Percentiles rank a stretch among this genome's conserved stretches.
Evolutionary conservation across 2,113 vertebrate genomes (phyloP).

Genomic region (Tenrec ecaudatus): DNA sequence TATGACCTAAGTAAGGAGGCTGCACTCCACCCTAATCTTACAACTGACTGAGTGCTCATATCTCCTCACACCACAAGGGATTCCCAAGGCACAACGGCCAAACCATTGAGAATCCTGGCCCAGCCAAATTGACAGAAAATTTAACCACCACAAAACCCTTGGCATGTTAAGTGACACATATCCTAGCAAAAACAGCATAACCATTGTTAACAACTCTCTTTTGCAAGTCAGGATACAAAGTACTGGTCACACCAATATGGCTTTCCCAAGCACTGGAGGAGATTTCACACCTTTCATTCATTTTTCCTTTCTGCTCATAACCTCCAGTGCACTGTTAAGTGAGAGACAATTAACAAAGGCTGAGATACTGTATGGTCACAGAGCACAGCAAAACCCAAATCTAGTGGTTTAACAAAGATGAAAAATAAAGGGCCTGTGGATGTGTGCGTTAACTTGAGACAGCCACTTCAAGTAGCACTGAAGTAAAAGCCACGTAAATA

Average conservation of each 20-base stretch:
- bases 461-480: background rate
- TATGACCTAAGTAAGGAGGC: too few species aligned
- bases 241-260: background rate
- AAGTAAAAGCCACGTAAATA: background rate
- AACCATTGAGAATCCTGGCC: too few species aligned
- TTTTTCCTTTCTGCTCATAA: background rate
- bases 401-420: background rate
- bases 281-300: background rate
- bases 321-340: background rate
- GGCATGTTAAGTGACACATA: background rate
- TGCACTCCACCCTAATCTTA: too few species aligned
- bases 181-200: background rate
- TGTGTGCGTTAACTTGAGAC: background rate
- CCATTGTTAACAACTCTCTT: background rate
- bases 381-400: background rate
- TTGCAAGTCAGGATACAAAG: background rate
- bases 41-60: too few species aligned
- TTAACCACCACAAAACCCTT: background rate
- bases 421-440: background rate
- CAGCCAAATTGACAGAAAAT: too few species aligned
- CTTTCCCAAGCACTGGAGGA: background rate
- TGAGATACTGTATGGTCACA: background rate
- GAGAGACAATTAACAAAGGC: background rate
- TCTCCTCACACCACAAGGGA: too few species aligned
- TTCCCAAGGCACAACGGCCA: too few species aligned